Evolutionary conservation across 2,888 invertebrate genomes (phyloP), one percentile per base, ranked within the genome.

Genomic region (Teleogryllus oceanicus): DNA sequence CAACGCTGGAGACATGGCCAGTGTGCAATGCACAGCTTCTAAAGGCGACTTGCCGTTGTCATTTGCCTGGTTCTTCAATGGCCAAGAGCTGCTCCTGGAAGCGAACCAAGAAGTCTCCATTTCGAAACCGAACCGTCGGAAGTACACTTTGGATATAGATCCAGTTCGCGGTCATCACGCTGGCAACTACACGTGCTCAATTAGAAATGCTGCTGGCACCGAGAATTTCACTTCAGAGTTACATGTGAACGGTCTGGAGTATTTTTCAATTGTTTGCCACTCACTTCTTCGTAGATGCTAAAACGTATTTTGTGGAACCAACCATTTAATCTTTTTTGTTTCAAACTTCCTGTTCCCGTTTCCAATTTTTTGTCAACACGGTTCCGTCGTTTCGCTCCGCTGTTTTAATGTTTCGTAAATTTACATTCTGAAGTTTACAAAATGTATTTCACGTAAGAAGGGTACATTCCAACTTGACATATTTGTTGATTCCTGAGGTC

Each of bases 11-110:
- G 93, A 94, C 84, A 91, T 92, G 88, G 92, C 93, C 74, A 93
- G 93, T 80, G 90, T 93, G 81, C 90, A 92, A 82, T 94, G 94
- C 87, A 91, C 92, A 78, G 90, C 93, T 75, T 90, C 90, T 85
- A 93, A 94, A 86, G 94, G 96, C 81, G 95, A 96, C 24, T 4
- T 24, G 84, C 96, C 96, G 2, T 89, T 96, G 82, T 90, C 90
- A 82, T 92, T 96, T 82, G 89, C 89, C 78, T 96, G 96, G 95
- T 90, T 85, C 83, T 90, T 94, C 83, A 93, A 94, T 84, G 81
- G 79, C 10, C 78, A 50, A 18, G 78, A 77, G 24, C 80, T 82
- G 49, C 76, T 80, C 11, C 16, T 4, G n/a, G 75, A 79, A n/a
- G 79, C 74, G 11, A 75, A 88, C 80, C 80, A 80, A 82, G 91